These are phyloP conservation scores for Brachypterus glaber DNA, from an alignment of 2,888 invertebrate genomes.

Conservation along the genomic window DNA sequence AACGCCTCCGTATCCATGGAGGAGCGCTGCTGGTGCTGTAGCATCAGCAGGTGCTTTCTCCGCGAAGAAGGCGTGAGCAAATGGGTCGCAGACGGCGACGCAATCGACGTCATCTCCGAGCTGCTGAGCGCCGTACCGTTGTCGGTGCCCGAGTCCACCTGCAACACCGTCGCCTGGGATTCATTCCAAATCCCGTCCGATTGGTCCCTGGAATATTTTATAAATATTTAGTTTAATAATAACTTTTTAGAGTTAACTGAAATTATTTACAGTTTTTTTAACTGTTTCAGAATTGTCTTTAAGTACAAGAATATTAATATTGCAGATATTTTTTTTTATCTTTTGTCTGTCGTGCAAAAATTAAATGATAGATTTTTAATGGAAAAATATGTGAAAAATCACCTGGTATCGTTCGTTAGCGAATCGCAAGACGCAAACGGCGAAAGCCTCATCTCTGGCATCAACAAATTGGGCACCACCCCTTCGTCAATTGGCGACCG, in stretches of 20 bases:
- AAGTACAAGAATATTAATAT: background rate
- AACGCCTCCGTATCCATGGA: constrained; percentile 77
- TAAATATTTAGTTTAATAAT: background rate
- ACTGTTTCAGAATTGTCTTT: background rate
- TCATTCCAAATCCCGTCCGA: constrained; percentile 86
- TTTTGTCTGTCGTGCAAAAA: too few species aligned
- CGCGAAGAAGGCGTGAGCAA: constrained; percentile 70
- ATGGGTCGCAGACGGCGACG: constrained; percentile 48
- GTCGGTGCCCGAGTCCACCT: constrained; percentile 60
- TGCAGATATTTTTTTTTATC: too few species aligned
- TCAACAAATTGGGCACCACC: constrained; percentile 40
- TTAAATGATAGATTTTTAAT: constrained; percentile 1
- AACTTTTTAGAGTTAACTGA: too few species aligned
- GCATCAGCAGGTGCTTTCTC: constrained; percentile 62
- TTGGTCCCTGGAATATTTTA: constrained; percentile 52
- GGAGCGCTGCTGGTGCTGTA: constrained; percentile 78
- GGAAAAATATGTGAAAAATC: constrained; percentile 9
- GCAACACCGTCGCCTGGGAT: constrained; percentile 75
- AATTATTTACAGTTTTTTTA: too few species aligned
- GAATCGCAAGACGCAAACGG: constrained; percentile 79
- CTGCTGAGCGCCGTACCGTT: constrained; percentile 51
- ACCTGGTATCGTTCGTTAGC: constrained; percentile 62
- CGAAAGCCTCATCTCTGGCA: constrained; percentile 48
- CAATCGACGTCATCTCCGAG: constrained; percentile 40
- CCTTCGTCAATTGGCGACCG: constrained; percentile 42